phyloP scores from a whole-genome alignment of 2,888 invertebrate species.

The Gibbula magus region DNA sequence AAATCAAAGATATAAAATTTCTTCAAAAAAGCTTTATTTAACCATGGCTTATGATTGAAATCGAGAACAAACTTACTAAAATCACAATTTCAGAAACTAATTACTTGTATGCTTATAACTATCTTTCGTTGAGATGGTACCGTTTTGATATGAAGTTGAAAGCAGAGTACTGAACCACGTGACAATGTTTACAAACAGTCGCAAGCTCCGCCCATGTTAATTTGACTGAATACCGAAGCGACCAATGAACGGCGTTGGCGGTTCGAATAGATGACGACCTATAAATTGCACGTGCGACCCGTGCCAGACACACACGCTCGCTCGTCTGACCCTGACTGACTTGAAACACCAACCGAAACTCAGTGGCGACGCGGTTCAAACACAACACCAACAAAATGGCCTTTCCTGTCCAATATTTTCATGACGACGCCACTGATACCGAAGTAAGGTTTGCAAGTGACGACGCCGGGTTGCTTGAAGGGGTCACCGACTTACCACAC shows the following conservation, averaged over 20 bases:
- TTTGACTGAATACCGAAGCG: not conserved
- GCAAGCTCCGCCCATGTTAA: not conserved
- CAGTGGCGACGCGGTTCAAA: not conserved
- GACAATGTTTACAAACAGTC: not conserved
- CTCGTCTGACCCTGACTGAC: not conserved
- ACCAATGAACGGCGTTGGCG: constrained; percentile 6
- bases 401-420: not conserved
- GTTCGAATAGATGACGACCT: not conserved
- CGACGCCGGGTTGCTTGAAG: not conserved
- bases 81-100: too few relatives aligned
- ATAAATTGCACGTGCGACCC: constrained; percentile 9
- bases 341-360: not conserved
- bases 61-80: too few relatives aligned
- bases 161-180: too few relatives aligned
- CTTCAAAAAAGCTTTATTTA: too few relatives aligned
- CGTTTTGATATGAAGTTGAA: too few relatives aligned
- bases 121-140: too few relatives aligned
- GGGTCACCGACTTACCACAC: not conserved
- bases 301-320: not conserved
- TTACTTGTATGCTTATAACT: too few relatives aligned
- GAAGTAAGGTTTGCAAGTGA: not conserved
- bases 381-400: not conserved
- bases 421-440: not conserved
- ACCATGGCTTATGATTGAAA: too few relatives aligned
- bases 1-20: too few relatives aligned